These are phyloP conservation scores for Phodopus roborovskii DNA, from an alignment of 2,113 vertebrate species.

Conservation along the genomic window DNA sequence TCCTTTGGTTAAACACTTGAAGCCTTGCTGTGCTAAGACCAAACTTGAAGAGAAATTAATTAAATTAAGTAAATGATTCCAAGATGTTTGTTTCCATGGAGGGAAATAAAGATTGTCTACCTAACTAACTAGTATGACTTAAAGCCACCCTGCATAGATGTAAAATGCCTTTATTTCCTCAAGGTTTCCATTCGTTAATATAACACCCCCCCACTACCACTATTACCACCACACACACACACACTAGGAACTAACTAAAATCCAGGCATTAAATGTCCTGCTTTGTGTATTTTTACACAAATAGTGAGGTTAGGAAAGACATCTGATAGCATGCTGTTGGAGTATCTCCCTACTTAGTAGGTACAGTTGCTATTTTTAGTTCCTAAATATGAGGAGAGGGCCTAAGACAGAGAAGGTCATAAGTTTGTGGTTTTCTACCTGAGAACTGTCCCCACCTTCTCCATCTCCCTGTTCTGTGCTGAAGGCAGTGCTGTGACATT, in stretches of 20 bases:
- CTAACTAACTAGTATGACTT: constrained; percentile 74
- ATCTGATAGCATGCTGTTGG: not conserved
- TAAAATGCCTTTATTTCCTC: constrained; percentile 30
- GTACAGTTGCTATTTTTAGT: constrained; percentile 34
- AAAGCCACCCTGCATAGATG: constrained; percentile 34
- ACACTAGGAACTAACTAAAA: constrained; percentile 35
- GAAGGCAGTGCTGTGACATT: constrained; percentile 16
- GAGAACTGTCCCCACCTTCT: not conserved
- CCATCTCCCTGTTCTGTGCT: not conserved
- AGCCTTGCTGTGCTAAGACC: constrained; percentile 21
- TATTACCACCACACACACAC: not conserved
- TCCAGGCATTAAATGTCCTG: constrained; percentile 27
- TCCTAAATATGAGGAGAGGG: not conserved
- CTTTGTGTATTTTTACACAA: constrained; percentile 38
- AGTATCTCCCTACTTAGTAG: not conserved
- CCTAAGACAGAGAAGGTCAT: not conserved
- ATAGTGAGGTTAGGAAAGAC: not conserved
- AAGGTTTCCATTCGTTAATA: constrained; percentile 55
- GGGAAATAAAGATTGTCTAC: constrained; percentile 65
- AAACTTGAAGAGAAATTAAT: constrained; percentile 67
- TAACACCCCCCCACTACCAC: not conserved
- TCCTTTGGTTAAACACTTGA: constrained; percentile 37
- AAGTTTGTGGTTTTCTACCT: not conserved
- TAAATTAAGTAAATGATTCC: constrained; percentile 69
- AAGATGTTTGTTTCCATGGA: constrained; percentile 76